Conservation (phyloP, 2,113 vertebrate species). For the Cyprinus carpio region DNA sequence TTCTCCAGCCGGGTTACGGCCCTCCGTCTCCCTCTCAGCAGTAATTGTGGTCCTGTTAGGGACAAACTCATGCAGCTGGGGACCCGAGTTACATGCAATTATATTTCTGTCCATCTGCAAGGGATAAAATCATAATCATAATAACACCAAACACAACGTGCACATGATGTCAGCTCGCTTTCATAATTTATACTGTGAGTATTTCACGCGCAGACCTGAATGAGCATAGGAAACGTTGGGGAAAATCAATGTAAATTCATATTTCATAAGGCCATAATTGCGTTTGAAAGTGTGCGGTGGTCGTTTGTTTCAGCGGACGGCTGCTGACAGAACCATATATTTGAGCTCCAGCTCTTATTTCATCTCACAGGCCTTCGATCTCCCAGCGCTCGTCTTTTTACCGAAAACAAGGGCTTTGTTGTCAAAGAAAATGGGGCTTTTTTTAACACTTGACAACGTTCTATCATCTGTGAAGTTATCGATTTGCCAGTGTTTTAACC, state of each 20-base stretch:
- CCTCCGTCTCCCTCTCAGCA: constrained; percentile 47
- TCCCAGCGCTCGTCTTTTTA: constrained; percentile 57
- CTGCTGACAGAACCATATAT: constrained; percentile 64
- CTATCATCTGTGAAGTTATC: constrained; percentile 81
- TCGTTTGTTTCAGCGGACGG: constrained; percentile 69
- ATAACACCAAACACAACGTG: neutral
- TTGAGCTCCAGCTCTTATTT: constrained; percentile 63
- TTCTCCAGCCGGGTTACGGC: constrained; percentile 66
- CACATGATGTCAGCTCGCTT: constrained; percentile 76
- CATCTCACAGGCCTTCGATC: constrained; percentile 54
- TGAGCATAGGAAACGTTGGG: constrained; percentile 72
- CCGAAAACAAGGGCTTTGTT: constrained; percentile 66
- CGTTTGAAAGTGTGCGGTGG: constrained; percentile 76
- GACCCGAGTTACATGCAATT: constrained; percentile 30
- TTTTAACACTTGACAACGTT: constrained; percentile 62
- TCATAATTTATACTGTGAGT: constrained; percentile 82
- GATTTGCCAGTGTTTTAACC: constrained; percentile 83
- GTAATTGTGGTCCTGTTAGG: constrained; percentile 67
- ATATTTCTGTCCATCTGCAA: neutral
- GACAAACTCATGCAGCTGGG: constrained; percentile 67
- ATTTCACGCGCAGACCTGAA: constrained; percentile 75
- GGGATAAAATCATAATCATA: neutral
- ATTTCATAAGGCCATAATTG: constrained; percentile 88
- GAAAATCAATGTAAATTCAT: constrained; percentile 89
- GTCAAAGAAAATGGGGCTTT: constrained; percentile 59